phyloP scores from a whole-genome alignment of 2,797 vertebrate genomes.

The Podarcis siculus region DNA sequence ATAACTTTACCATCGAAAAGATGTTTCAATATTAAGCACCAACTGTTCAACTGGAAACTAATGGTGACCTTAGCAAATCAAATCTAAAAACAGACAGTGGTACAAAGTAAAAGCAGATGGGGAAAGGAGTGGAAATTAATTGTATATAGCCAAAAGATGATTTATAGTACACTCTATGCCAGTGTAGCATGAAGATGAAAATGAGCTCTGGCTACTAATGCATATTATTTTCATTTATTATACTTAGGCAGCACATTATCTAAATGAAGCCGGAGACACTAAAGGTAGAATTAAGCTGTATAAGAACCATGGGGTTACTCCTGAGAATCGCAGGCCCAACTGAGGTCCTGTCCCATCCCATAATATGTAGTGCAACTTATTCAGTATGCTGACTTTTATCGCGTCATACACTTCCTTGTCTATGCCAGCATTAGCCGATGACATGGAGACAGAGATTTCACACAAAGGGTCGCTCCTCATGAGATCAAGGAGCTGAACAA shows the following conservation, averaged over 20 bases:
- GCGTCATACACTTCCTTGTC: too few species aligned
- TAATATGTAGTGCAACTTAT: background rate
- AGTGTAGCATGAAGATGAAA: slow-evolving; percentile 7
- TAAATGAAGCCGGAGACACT: background rate
- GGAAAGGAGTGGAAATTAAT: slow-evolving; percentile 62
- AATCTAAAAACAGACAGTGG: slow-evolving; percentile 51
- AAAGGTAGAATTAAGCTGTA: background rate
- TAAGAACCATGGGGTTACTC: background rate
- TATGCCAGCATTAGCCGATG: background rate
- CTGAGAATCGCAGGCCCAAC: background rate
- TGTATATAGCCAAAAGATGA: slow-evolving; percentile 44
- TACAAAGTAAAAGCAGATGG: slow-evolving; percentile 43
- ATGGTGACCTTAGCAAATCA: slow-evolving; percentile 62
- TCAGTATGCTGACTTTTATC: background rate
- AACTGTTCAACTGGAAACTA: slow-evolving; percentile 53
- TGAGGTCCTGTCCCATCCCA: background rate
- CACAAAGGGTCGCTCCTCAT: too few species aligned
- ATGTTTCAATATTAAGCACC: slow-evolving; percentile 61
- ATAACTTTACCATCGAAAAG: slow-evolving; percentile 40
- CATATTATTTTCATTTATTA: slow-evolving; percentile 24
- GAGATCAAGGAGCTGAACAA: background rate
- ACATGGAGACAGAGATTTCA: background rate
- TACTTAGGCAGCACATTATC: background rate
- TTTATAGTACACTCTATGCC: slow-evolving; percentile 46
- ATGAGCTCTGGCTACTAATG: background rate